Evolutionary conservation across 1,140 invertebrate genomes (phyloP), one percentile per base, ranked within the genome.

Genomic region (Brachionus manjavacas): DNA sequence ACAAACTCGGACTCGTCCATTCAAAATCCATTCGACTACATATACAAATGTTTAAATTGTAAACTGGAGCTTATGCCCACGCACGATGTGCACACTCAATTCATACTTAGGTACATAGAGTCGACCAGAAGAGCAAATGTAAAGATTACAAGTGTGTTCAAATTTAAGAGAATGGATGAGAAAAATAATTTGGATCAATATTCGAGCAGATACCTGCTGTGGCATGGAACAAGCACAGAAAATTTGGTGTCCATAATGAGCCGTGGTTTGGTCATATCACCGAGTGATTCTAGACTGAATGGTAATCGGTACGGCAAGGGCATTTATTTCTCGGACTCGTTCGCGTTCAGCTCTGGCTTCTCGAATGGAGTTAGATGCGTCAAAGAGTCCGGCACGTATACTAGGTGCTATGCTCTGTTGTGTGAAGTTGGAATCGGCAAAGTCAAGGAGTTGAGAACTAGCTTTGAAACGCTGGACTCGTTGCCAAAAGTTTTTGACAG

Each of bases 81-180:
- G 66, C 85, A 87, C 31, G 86, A 86, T 11, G 74, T 85, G 6
- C 90, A 91, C 81, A 85, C 88, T 35, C 89, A 91, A 85, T 87
- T 90, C 81, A 90, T 91, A 83, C 86, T 91, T 12, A 89, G 90
- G 60, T 91, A 90, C 83, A 88, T 91, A 72, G 85, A 89, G 76
- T 88, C 88, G 28, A 90, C 87, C 66, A 35, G n/a, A 79, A 64
- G 81, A 49, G n/a, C 86, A 86, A 68, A 88, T 90, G 14, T 49
- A 16, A 76, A 23, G 41, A 28, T 76, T 6, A 86, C 88, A 28
- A 86, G 87, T n/a, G 87, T 91, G 23, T 90, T 87, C 85, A 86
- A 87, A 80, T 84, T 90, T 23, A 85, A 86, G 28, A 86, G 87
- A 43, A 80, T 83, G 39, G 87, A 86, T 35, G 87, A 90, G 85